Evolutionary conservation across 1,140 invertebrate species (phyloP).

Genomic region (Melitaea cinxia): DNA sequence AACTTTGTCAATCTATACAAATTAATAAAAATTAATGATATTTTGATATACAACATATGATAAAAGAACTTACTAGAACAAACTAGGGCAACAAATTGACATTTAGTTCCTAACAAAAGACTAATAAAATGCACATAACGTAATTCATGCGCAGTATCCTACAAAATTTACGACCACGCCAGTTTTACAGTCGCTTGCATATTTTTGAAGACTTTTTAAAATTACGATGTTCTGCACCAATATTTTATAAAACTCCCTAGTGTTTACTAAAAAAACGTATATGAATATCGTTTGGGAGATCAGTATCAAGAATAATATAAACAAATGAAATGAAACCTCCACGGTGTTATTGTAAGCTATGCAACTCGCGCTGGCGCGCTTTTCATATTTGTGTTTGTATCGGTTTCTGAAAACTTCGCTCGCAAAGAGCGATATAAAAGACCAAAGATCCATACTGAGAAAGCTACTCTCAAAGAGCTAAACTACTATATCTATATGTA

Average conservation of each 20-base stretch:
- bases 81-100: constrained; percentile 6
- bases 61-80: background rate
- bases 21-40: too few relatives aligned
- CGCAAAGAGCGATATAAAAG: background rate
- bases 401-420: background rate
- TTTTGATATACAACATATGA: too few relatives aligned
- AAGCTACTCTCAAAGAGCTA: background rate
- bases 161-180: constrained; percentile 27
- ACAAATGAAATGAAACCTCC: constrained; percentile 35
- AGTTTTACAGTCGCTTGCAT: constrained; percentile 47
- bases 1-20: too few relatives aligned
- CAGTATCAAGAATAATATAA: constrained; percentile 37
- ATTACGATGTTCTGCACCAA: constrained; percentile 42
- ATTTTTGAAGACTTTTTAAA: constrained; percentile 48
- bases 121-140: constrained; percentile 26
- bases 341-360: constrained; percentile 28
- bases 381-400: constrained; percentile 8
- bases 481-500: background rate
- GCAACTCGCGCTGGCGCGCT: constrained; percentile 30
- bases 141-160: constrained; percentile 23
- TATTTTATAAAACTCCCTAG: constrained; percentile 44
- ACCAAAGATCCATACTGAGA: background rate
- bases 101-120: constrained; percentile 7
- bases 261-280: constrained; percentile 40
- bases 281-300: constrained; percentile 45